phyloP scores from a whole-genome alignment of 2,797 vertebrate genomes.

The Cyprinella venusta region DNA sequence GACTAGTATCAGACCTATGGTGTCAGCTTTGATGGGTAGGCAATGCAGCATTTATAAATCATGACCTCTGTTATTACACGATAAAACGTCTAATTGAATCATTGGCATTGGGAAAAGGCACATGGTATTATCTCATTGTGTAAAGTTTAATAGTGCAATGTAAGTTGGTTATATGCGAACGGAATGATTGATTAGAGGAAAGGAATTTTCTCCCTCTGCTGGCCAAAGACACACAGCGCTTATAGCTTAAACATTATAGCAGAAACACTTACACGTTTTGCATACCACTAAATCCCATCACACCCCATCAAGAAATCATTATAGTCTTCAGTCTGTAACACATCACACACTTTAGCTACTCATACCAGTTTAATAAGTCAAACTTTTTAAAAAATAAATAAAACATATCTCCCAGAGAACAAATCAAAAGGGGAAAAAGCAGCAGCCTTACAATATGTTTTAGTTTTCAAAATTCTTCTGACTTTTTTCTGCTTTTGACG shows the following conservation, averaged over 20 bases:
- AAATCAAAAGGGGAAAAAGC: not conserved
- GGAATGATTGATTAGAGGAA: not conserved
- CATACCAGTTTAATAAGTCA: not conserved
- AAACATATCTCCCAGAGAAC: not conserved
- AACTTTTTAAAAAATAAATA: not conserved
- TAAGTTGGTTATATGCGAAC: not conserved
- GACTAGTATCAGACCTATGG: no score
- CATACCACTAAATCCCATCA: no score
- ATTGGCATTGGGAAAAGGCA: not conserved
- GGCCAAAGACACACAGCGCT: slow-evolving; percentile 9
- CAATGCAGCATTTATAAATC: not conserved
- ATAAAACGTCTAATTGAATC: not conserved
- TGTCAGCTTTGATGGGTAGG: not conserved
- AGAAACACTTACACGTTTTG: not conserved
- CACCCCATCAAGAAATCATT: not conserved
- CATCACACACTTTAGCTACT: not conserved
- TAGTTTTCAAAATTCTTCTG: not conserved
- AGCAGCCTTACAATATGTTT: not conserved
- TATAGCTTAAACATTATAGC: not conserved
- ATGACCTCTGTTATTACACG: not conserved
- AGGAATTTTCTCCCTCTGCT: slow-evolving; percentile 6
- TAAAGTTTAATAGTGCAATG: not conserved
- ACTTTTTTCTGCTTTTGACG: no score
- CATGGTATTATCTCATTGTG: not conserved
- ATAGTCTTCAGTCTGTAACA: not conserved